These are phyloP conservation scores for Petrocephalus schoutedeni DNA, from an alignment of 2,797 vertebrate species.

Conservation along the genomic window DNA sequence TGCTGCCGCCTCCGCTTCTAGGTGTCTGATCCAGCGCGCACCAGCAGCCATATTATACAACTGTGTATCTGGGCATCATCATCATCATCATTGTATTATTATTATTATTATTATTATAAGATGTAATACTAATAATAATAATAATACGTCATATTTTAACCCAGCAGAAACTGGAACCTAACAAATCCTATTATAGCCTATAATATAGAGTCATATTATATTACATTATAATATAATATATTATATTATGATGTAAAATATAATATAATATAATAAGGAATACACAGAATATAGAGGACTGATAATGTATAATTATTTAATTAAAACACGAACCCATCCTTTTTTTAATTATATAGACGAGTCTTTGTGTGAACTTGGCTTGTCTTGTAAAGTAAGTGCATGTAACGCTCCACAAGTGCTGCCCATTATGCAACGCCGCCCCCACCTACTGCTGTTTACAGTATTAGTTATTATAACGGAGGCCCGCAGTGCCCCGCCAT, in stretches of 20 bases:
- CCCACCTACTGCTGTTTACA: neutral
- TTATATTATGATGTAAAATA: too few species aligned
- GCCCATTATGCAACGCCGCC: neutral
- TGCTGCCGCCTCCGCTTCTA: neutral
- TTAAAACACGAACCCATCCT: neutral
- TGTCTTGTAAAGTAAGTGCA: neutral
- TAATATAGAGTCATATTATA: neutral
- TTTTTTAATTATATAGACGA: neutral
- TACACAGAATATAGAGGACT: neutral
- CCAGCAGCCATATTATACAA: neutral
- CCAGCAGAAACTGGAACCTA: neutral
- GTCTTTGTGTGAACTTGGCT: neutral
- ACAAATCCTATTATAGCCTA: neutral
- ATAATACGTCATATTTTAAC: neutral
- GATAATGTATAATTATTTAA: neutral
- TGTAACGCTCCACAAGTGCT: conserved; percentile 14
- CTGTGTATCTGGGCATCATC: neutral
- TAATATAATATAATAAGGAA: neutral
- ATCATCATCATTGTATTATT: neutral
- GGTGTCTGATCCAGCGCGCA: neutral
- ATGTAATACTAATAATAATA: neutral
- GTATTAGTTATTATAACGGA: conserved; percentile 7
- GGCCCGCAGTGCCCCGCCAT: conserved; percentile 15
- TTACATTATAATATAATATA: neutral
- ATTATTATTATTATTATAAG: neutral